Percentiles rank a stretch among this genome's conserved stretches.
Evolutionary conservation across 2,888 invertebrate genomes (phyloP).

Genomic region (Hydriomena furcata): DNA sequence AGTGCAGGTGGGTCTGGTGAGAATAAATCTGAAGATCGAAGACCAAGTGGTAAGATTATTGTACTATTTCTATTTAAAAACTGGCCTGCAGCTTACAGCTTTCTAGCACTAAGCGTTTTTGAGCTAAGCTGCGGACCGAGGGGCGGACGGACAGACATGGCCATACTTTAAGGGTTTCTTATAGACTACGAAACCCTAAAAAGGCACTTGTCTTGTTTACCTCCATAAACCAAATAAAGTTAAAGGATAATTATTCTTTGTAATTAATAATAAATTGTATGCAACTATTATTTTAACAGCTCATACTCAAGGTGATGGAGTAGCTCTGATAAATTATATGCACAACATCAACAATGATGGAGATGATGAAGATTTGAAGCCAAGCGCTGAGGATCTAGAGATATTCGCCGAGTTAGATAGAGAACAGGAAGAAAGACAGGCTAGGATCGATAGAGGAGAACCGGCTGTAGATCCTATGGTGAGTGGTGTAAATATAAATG

Average conservation of each 20-base stretch:
- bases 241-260: no score
- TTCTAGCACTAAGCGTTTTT: no score
- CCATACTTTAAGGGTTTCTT: no score
- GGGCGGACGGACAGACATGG: no score
- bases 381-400: conserved; percentile 69
- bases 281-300: conserved; percentile 33
- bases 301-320: conserved; percentile 54
- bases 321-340: conserved; percentile 61
- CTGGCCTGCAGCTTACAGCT: no score
- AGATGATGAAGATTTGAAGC: conserved; percentile 57
- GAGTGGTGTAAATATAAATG: conserved; percentile 12
- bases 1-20: conserved; percentile 24
- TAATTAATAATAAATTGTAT: no score
- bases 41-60: conserved; percentile 40
- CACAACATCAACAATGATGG: conserved; percentile 48
- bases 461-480: conserved; percentile 75
- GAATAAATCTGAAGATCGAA: conserved; percentile 24
- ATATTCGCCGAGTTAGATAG: conserved; percentile 69
- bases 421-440: conserved; percentile 64
- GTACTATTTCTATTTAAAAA: not conserved
- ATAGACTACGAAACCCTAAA: no score
- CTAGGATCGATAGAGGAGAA: conserved; percentile 71
- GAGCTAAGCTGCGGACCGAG: no score
- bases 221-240: no score
- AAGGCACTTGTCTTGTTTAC: no score